Percentiles rank a stretch among this genome's conserved stretches.
phyloP scores from a whole-genome alignment of 2,113 vertebrate genomes.

The Mixornis gularis region DNA sequence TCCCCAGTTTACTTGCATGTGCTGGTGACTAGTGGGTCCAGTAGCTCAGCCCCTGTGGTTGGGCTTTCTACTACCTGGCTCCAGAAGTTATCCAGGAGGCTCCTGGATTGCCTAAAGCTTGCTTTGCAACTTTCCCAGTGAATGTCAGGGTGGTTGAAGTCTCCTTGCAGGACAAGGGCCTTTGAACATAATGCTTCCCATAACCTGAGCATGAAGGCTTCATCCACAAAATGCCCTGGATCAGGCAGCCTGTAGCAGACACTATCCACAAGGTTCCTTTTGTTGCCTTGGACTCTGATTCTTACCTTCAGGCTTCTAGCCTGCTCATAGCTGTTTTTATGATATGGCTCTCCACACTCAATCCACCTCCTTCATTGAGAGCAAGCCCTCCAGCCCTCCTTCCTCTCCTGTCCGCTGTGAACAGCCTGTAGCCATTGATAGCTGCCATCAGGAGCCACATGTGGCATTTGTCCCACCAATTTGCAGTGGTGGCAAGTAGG shows the following conservation, averaged over 20 bases:
- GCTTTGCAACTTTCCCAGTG: neutral
- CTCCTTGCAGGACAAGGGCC: neutral
- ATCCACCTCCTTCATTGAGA: neutral
- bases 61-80: neutral
- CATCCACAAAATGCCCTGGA: neutral
- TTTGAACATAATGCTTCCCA: neutral
- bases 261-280: neutral
- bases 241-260: neutral
- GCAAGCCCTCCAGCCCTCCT: neutral
- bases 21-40: neutral
- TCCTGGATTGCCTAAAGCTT: neutral
- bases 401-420: neutral
- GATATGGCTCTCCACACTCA: neutral
- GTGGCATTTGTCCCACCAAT: accelerated
- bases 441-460: neutral
- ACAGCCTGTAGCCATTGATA: neutral
- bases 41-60: no score
- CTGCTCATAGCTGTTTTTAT: neutral
- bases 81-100: neutral
- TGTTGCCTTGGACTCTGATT: neutral
- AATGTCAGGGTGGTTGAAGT: neutral
- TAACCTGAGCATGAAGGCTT: neutral
- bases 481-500: neutral
- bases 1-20: neutral
- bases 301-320: neutral